Evolutionary conservation across 2,797 vertebrate genomes (phyloP), one percentile per base, ranked within the genome.

Genomic region (Loris lydekkerianus): DNA sequence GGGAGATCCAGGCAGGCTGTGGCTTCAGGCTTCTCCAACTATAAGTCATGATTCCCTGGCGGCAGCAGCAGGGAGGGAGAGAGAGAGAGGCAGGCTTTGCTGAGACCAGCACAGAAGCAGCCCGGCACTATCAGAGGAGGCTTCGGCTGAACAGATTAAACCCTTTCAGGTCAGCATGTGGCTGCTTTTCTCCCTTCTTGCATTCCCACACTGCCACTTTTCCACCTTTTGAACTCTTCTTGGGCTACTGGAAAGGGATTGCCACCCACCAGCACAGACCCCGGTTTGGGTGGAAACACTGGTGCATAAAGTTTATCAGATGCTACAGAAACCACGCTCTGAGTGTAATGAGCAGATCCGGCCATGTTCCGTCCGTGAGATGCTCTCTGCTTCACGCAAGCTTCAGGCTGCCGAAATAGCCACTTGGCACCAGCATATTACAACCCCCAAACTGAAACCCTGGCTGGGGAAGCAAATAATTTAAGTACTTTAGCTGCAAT

Each of bases 361-460:
- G 83, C 94, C 92, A 25, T 40, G 86, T 60, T 87, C 72, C 60
- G 10, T 31, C 78, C 31, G 23, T 43, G 37, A 95, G 84, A 69
- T 7, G 34, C 61, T 76, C 93, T 43, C 92, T 37, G 89, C 93
- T 95, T 31, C 0, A 15, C 29, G 84, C 60, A 76, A 37, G 80
- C 43, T 34, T 31, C 31, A 82, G 73, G 58, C 58, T 73, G 63
- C 40, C 10, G 56, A 60, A 97, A 94, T 0, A 72, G 61, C 40
- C 85, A n/a, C 89, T 96, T 94, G 83, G 96, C 72, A 43, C 58
- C 75, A 37, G 58, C 40, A 43, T 4, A 72, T 76, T 40, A 46
- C 20, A 88, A 95, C 93, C 43, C 58, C 93, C 91, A 97, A 82
- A 72, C 89, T 60, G 84, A 86, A 93, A 94, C 90, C 63, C 91